Evolutionary conservation across 2,888 invertebrate genomes (phyloP).

Genomic region (Lasiommata megera): DNA sequence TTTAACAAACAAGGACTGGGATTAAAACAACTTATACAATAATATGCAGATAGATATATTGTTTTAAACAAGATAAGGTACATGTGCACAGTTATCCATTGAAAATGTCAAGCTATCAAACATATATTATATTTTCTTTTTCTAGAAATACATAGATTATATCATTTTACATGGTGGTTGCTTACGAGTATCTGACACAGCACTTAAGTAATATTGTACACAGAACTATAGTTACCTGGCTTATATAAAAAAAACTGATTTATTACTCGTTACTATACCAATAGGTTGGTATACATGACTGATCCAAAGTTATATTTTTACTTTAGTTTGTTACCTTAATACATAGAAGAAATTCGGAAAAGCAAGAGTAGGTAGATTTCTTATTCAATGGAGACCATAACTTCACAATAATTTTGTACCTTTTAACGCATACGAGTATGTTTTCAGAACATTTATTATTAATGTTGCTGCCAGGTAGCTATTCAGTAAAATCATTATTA

Average conservation of each 20-base stretch:
- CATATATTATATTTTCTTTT: neutral
- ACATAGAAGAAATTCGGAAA: no score
- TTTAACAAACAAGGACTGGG: neutral
- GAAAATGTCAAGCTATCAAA: neutral
- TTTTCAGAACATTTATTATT: no score
- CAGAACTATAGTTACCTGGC: neutral
- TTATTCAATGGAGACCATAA: no score
- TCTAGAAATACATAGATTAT: neutral
- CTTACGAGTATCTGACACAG: neutral
- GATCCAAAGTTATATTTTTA: no score
- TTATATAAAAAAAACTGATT: neutral
- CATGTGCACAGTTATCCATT: slow-evolving; percentile 12
- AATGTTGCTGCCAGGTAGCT: neutral
- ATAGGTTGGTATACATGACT: no score
- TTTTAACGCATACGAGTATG: no score
- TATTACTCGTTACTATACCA: no score
- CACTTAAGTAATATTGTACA: neutral
- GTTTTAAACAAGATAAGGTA: slow-evolving; percentile 21
- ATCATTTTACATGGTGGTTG: neutral
- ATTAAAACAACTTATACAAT: slow-evolving; percentile 8
- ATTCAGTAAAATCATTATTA: neutral
- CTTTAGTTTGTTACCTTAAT: no score
- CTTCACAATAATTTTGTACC: no score
- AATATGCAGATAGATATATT: slow-evolving; percentile 24
- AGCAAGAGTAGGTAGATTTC: no score